These are phyloP conservation scores for Elymnias hypermnestra DNA, from an alignment of 1,140 invertebrate genomes.

Conservation along the genomic window DNA sequence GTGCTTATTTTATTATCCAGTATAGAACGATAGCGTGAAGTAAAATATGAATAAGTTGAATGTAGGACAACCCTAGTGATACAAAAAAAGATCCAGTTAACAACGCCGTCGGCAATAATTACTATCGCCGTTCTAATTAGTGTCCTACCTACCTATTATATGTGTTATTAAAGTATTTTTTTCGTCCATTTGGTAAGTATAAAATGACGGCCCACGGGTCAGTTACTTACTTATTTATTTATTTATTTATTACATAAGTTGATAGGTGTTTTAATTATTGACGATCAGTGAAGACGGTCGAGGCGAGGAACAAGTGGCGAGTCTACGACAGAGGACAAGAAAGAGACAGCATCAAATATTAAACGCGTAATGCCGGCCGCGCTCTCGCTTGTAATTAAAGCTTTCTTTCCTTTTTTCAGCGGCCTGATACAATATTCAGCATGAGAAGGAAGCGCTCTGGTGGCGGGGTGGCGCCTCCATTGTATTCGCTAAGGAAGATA, in stretches of 20 bases:
- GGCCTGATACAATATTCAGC: conserved; percentile 75
- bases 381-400: conserved; percentile 75
- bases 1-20: too few relatives aligned
- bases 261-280: conserved; percentile 74
- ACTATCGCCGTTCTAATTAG: conserved; percentile 12
- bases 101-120: conserved; percentile 2
- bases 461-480: conserved; percentile 73
- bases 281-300: conserved; percentile 35
- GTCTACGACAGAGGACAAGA: conserved; percentile 41
- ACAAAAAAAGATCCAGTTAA: background rate
- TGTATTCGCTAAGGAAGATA: conserved; percentile 78
- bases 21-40: too few relatives aligned
- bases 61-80: too few relatives aligned
- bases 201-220: conserved; percentile 32
- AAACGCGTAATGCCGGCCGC: conserved; percentile 66
- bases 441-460: conserved; percentile 72
- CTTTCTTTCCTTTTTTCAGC: conserved; percentile 75
- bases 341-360: conserved; percentile 74
- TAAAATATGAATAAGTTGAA: too few relatives aligned
- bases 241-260: too few relatives aligned
- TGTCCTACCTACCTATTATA: conserved; percentile 15
- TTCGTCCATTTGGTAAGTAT: conserved; percentile 24
- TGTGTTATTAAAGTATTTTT: conserved; percentile 18
- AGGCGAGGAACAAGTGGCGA: conserved; percentile 1
- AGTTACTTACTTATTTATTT: too few relatives aligned